These are phyloP conservation scores for Agrotis ipsilon DNA, from an alignment of 2,888 invertebrate species.

Conservation along the genomic window DNA sequence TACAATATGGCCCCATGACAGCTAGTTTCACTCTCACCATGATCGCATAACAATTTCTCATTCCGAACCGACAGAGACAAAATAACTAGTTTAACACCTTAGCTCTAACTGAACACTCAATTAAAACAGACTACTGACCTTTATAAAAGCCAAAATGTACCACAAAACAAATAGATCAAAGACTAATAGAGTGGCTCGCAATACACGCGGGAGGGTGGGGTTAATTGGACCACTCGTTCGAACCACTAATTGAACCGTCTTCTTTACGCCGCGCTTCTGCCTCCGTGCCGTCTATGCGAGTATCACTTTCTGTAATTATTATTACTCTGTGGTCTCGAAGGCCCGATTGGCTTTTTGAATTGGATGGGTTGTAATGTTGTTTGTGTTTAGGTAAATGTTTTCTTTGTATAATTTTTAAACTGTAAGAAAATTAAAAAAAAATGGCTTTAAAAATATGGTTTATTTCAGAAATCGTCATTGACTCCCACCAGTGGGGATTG, in stretches of 20 bases:
- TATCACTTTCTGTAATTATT: conserved; percentile 52
- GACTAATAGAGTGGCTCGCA: conserved; percentile 45
- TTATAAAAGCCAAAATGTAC: conserved; percentile 30
- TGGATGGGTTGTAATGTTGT: neutral
- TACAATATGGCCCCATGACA: too few species aligned
- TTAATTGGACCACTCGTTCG: conserved; percentile 62
- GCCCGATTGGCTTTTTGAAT: conserved; percentile 40
- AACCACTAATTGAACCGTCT: conserved; percentile 62
- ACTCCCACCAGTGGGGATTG: neutral
- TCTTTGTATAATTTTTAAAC: neutral
- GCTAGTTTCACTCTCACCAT: too few species aligned
- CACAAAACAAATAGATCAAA: conserved; percentile 60
- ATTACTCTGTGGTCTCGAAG: conserved; percentile 53
- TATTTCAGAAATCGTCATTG: too few species aligned
- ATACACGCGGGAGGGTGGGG: conserved; percentile 58
- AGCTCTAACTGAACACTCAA: conserved; percentile 14
- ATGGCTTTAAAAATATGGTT: too few species aligned
- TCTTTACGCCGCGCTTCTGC: conserved; percentile 49
- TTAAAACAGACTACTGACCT: conserved; percentile 31
- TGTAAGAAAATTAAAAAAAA: too few species aligned
- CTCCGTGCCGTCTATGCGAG: conserved; percentile 35
- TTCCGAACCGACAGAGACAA: neutral
- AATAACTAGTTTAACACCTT: neutral
- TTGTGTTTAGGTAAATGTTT: conserved; percentile 1
- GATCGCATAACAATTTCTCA: neutral